A percentile compares a stretch with the other conserved stretches of the same genome.
phyloP scores from a whole-genome alignment of 2,113 vertebrate genomes.

The Xyrauchen texanus region DNA sequence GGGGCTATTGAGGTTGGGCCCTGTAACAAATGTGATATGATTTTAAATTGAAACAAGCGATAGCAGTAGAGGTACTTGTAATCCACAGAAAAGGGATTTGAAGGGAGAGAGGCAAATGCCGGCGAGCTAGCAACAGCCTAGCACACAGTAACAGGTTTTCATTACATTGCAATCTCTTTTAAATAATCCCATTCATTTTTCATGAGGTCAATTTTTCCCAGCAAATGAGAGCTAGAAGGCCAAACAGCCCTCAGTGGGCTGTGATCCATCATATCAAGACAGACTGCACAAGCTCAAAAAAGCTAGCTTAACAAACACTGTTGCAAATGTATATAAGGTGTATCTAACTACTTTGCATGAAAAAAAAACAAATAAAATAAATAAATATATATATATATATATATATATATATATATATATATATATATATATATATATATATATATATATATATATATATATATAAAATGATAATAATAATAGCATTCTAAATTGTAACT shows the following conservation, averaged over 20 bases:
- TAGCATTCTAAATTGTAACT: neutral
- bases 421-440: too few relatives aligned
- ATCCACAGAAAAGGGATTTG: conserved; percentile 40
- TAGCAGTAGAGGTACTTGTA: conserved; percentile 29
- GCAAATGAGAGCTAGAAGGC: conserved; percentile 31
- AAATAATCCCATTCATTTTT: conserved; percentile 56
- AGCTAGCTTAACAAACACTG: neutral
- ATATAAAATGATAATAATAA: too few relatives aligned
- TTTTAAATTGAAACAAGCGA: conserved; percentile 33
- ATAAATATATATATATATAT: too few relatives aligned
- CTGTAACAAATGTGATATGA: conserved; percentile 41
- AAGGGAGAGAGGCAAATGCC: conserved; percentile 21
- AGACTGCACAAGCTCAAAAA: conserved; percentile 7
- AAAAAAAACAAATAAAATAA: too few relatives aligned
- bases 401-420: too few relatives aligned
- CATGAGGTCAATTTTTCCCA: conserved; percentile 56
- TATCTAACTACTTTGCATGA: too few relatives aligned
- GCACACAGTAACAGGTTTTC: conserved; percentile 51
- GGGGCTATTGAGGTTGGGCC: conserved; percentile 31
- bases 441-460: too few relatives aligned
- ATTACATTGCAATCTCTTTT: conserved; percentile 47
- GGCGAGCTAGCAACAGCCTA: conserved; percentile 13
- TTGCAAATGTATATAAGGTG: too few relatives aligned
- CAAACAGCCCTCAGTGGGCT: conserved; percentile 10
- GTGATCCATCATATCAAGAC: conserved; percentile 22